phyloP scores from a whole-genome alignment of 2,888 invertebrate species.

The Lasioglossum vierecki region DNA sequence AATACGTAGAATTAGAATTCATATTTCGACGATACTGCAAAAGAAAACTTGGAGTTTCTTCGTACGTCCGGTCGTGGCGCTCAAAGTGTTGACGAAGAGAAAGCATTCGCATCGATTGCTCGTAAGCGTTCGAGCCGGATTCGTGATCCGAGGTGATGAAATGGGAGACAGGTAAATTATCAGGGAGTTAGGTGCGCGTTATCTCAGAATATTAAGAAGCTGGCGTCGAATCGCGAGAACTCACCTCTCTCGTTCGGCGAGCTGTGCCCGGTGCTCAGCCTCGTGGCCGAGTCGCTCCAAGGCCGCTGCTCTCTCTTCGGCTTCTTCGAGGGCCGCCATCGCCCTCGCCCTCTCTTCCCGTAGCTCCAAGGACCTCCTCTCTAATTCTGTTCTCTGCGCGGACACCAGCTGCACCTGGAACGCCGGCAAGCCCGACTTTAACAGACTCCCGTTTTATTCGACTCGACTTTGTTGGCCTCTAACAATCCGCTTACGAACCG shows the following conservation, averaged over 20 bases:
- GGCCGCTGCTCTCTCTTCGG: slow-evolving; percentile 93
- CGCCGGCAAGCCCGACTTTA: slow-evolving; percentile 6
- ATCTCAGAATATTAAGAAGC: slow-evolving; percentile 15
- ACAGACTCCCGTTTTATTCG: background rate
- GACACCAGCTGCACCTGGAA: slow-evolving; percentile 90
- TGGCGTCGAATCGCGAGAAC: slow-evolving; percentile 45
- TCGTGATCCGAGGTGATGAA: background rate
- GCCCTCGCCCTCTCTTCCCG: slow-evolving; percentile 93
- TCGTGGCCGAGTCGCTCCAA: slow-evolving; percentile 89
- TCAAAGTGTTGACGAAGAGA: too few species aligned
- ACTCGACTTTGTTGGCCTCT: background rate
- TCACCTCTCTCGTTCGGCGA: slow-evolving; percentile 85
- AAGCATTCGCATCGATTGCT: background rate
- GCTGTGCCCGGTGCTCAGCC: slow-evolving; percentile 83
- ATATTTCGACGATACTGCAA: too few species aligned
- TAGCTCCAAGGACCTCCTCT: slow-evolving; percentile 90
- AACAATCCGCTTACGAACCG: slow-evolving; percentile 19
- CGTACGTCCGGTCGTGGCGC: too few species aligned
- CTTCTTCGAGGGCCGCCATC: slow-evolving; percentile 93
- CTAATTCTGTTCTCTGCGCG: slow-evolving; percentile 93
- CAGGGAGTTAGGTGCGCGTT: slow-evolving; percentile 16
- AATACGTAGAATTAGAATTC: too few species aligned
- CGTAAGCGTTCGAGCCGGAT: background rate
- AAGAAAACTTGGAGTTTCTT: too few species aligned
- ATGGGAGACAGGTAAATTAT: slow-evolving; percentile 1